Conservation (phyloP, 2,888 invertebrate species). For the Melieria crassipennis region DNA sequence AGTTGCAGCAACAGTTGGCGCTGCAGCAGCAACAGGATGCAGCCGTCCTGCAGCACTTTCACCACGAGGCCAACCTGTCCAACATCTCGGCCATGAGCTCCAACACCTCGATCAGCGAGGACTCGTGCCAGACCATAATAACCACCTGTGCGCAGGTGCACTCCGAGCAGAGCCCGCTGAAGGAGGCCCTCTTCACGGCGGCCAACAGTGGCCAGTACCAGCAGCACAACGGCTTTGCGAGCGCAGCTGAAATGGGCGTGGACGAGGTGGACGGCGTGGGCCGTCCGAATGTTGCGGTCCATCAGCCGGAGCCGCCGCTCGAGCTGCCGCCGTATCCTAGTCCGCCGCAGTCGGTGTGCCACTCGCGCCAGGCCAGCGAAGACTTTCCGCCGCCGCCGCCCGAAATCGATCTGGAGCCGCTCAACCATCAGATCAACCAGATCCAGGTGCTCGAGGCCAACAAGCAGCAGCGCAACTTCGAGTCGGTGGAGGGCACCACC, state of each 20-base stretch:
- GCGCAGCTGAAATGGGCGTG: slow-evolving; percentile 55
- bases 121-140: slow-evolving; percentile 76
- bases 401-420: slow-evolving; percentile 72
- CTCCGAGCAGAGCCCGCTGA: slow-evolving; percentile 79
- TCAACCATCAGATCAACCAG: slow-evolving; percentile 72
- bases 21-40: slow-evolving; percentile 70
- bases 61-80: slow-evolving; percentile 64
- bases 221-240: slow-evolving; percentile 61
- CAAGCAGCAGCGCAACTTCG: slow-evolving; percentile 63
- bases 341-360: slow-evolving; percentile 78
- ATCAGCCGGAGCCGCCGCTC: slow-evolving; percentile 52
- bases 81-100: slow-evolving; percentile 65
- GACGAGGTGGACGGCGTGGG: slow-evolving; percentile 73
- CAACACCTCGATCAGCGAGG: slow-evolving; percentile 65
- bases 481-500: slow-evolving; percentile 63
- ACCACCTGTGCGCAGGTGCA: slow-evolving; percentile 85
- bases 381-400: slow-evolving; percentile 89
- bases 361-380: slow-evolving; percentile 87
- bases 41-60: slow-evolving; percentile 55
- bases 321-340: slow-evolving; percentile 85
- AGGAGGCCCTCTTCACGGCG: slow-evolving; percentile 60
- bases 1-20: slow-evolving; percentile 69
- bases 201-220: slow-evolving; percentile 44
- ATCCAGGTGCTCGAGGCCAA: slow-evolving; percentile 64
- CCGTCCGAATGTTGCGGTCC: slow-evolving; percentile 38